A percentile compares a stretch with the other conserved stretches of the same genome.
Evolutionary conservation across 2,113 vertebrate species (phyloP).

Genomic region (Telmatochromis brachygnathus): DNA sequence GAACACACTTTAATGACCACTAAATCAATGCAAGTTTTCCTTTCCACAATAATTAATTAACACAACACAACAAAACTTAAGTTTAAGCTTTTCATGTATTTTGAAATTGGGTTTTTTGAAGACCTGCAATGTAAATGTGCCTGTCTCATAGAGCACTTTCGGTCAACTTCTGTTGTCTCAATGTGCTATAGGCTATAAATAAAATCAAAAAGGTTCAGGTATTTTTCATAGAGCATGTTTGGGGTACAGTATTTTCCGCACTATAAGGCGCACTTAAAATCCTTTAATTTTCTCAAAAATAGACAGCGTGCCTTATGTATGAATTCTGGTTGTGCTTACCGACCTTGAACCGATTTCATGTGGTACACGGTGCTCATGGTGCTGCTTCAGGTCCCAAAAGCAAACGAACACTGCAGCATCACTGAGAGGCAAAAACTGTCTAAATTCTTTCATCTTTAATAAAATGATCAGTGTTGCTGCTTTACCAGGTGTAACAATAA

Average conservation of each 20-base stretch:
- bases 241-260: background rate
- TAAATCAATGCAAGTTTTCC: background rate
- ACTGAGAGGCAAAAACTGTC: too few relatives aligned
- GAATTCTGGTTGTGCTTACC: background rate
- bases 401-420: too few relatives aligned
- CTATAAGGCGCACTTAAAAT: background rate
- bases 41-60: background rate
- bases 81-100: background rate
- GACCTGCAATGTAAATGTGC: background rate
- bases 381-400: background rate
- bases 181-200: background rate
- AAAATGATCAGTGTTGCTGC: rapidly evolving
- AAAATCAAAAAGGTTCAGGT: background rate
- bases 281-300: background rate
- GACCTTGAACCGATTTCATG: rapidly evolving
- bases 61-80: background rate
- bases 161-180: background rate
- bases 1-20: background rate
- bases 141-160: background rate
- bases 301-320: rapidly evolving
- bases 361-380: background rate
- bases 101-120: background rate
- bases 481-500: background rate
- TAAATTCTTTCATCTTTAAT: rapidly evolving
- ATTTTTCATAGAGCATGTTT: background rate